A percentile compares a stretch with the other conserved stretches of the same genome.
Evolutionary conservation across 2,888 invertebrate species (phyloP).

Genomic region (Phrixothrix hirtus): DNA sequence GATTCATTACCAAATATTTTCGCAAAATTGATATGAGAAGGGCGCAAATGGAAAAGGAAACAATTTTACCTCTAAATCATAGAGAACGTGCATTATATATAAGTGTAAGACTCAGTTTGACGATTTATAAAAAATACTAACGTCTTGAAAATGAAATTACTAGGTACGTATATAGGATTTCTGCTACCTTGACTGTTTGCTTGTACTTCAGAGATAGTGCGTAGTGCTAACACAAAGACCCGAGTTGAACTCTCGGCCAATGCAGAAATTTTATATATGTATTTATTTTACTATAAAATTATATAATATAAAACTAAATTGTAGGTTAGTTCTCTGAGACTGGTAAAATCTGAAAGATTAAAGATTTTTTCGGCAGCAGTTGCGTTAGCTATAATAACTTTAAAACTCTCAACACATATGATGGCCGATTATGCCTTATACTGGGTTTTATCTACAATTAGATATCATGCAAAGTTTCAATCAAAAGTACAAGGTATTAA

Average conservation of each 20-base stretch:
- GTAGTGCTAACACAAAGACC: too few species aligned
- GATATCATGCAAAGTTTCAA: conserved; percentile 58
- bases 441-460: conserved; percentile 69
- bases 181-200: too few species aligned
- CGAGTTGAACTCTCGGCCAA: too few species aligned
- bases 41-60: conserved; percentile 63
- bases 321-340: conserved; percentile 62
- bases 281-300: too few species aligned
- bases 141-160: too few species aligned
- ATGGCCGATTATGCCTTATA: conserved; percentile 77
- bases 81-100: conserved; percentile 68
- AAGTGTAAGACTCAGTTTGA: too few species aligned
- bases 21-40: conserved; percentile 66
- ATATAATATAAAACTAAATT: conserved; percentile 14
- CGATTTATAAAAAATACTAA: too few species aligned
- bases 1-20: conserved; percentile 69
- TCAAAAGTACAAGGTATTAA: conserved; percentile 55
- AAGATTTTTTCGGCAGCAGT: conserved; percentile 60
- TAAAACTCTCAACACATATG: conserved; percentile 76
- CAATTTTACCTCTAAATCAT: conserved; percentile 68
- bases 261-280: too few species aligned
- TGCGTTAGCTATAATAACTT: conserved; percentile 66
- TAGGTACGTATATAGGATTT: too few species aligned
- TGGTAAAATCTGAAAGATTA: conserved; percentile 64
- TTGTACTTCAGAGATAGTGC: too few species aligned